Evolutionary conservation across 53 echinoderm and acorn worm species (phyloP).

Genomic region (Zoroaster sp.): DNA sequence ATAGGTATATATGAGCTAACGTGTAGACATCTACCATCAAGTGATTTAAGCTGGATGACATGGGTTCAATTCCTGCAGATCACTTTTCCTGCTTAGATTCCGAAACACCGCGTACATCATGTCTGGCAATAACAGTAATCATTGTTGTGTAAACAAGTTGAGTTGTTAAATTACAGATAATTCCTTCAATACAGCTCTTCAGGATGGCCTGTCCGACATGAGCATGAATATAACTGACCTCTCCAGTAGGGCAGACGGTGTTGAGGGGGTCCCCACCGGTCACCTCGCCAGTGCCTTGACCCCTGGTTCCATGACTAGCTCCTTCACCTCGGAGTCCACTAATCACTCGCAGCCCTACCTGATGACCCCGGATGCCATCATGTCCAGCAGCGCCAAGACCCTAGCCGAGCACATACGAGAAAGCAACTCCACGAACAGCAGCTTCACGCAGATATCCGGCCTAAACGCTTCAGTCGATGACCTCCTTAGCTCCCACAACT

Average conservation of each 20-base stretch:
- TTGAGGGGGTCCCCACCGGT: slow-evolving; percentile 49
- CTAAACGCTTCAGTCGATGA: slow-evolving; percentile 78
- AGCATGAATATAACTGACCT: slow-evolving; percentile 86
- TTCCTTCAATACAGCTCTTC: slow-evolving; percentile 67
- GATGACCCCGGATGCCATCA: slow-evolving; percentile 92
- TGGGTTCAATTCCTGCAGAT: too few relatives aligned
- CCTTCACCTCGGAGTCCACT: slow-evolving; percentile 90
- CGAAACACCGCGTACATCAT: too few relatives aligned
- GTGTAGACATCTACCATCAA: too few relatives aligned
- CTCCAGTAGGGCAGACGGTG: slow-evolving; percentile 60
- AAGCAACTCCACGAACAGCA: slow-evolving; percentile 78
- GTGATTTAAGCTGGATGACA: too few relatives aligned
- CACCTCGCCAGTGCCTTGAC: slow-evolving; percentile 67
- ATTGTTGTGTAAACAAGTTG: background rate
- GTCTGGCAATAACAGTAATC: too few relatives aligned
- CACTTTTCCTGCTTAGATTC: too few relatives aligned
- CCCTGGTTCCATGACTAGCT: slow-evolving; percentile 78
- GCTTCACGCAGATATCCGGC: slow-evolving; percentile 87
- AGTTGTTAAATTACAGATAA: too few relatives aligned
- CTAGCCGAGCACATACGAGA: slow-evolving; percentile 67
- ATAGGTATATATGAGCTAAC: too few relatives aligned
- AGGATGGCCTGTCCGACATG: slow-evolving; percentile 92
- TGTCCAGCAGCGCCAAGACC: slow-evolving; percentile 66
- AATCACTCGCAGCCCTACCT: slow-evolving; percentile 80
- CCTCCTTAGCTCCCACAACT: slow-evolving; percentile 66